Percentiles rank a stretch among this genome's conserved stretches.
phyloP scores from a whole-genome alignment of 2,888 invertebrate species.

The Latrodectus hesperus region DNA sequence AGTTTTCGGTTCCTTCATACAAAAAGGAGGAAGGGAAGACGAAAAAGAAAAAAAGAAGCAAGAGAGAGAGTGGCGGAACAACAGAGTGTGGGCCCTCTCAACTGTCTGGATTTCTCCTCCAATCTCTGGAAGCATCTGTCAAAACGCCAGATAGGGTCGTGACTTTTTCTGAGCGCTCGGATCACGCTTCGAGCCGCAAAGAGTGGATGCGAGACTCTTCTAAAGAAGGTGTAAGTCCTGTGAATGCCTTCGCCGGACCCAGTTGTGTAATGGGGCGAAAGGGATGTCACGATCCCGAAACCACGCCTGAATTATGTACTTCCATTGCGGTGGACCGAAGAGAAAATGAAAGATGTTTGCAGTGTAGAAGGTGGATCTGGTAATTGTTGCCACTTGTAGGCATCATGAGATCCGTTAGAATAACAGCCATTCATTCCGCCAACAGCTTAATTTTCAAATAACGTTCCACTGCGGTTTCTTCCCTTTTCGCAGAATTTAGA shows the following conservation, averaged over 20 bases:
- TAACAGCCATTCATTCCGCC: too few species aligned
- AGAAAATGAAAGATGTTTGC: conserved; percentile 12
- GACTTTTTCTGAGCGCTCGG: conserved; percentile 5
- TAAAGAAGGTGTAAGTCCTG: background rate
- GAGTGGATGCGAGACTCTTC: background rate
- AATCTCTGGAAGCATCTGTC: conserved; percentile 25
- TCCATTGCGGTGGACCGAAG: background rate
- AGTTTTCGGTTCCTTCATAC: background rate
- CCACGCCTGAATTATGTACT: background rate
- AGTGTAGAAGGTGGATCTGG: background rate
- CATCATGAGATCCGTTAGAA: too few species aligned
- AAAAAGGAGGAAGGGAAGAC: background rate
- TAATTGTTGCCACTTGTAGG: background rate
- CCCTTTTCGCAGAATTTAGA: too few species aligned
- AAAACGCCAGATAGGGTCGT: conserved; percentile 26
- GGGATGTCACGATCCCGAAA: background rate
- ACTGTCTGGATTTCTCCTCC: conserved; percentile 16
- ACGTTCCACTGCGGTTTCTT: too few species aligned
- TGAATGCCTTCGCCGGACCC: background rate
- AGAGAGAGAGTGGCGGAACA: background rate
- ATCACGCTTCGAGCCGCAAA: background rate
- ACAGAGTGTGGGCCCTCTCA: background rate
- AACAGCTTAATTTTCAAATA: too few species aligned
- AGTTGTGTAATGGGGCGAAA: background rate
- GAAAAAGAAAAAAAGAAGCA: background rate